These are phyloP conservation scores for Spodoptera picta DNA, from an alignment of 2,888 invertebrate species.

Conservation along the genomic window DNA sequence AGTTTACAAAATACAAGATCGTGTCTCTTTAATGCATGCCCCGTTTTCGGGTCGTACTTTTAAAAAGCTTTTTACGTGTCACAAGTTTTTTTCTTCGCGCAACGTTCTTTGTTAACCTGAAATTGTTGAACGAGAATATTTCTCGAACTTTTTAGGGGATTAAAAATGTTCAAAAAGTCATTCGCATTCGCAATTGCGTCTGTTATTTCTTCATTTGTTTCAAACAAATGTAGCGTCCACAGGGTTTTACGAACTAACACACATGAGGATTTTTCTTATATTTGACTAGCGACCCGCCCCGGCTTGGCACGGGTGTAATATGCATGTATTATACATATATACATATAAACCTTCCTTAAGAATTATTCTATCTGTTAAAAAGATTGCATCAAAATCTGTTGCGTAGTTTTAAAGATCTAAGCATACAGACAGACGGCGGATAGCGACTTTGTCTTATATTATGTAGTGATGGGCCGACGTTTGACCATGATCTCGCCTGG, in stretches of 20 bases:
- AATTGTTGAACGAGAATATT: constrained; percentile 12
- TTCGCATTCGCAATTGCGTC: constrained; percentile 7
- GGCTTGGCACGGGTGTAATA: too few relatives aligned
- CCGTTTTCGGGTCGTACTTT: constrained; percentile 36
- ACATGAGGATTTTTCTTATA: too few relatives aligned
- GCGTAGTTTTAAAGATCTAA: too few relatives aligned
- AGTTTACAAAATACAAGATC: constrained; percentile 40
- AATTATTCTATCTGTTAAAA: too few relatives aligned
- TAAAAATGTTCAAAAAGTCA: constrained; percentile 1
- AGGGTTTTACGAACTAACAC: neutral
- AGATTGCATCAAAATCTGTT: too few relatives aligned
- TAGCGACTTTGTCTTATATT: too few relatives aligned
- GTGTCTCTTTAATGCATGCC: constrained; percentile 44
- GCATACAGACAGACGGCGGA: too few relatives aligned
- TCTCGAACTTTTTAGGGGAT: constrained; percentile 7
- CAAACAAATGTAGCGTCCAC: neutral
- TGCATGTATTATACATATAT: too few relatives aligned
- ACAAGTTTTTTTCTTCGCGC: constrained; percentile 27
- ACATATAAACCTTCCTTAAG: too few relatives aligned
- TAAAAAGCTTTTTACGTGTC: constrained; percentile 12
- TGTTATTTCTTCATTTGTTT: neutral
- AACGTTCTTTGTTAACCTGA: constrained; percentile 4
- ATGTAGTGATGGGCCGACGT: too few relatives aligned
- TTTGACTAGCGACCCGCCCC: too few relatives aligned
- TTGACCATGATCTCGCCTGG: too few relatives aligned